phyloP scores from a whole-genome alignment of 2,113 vertebrate genomes.

The Cavia porcellus region DNA sequence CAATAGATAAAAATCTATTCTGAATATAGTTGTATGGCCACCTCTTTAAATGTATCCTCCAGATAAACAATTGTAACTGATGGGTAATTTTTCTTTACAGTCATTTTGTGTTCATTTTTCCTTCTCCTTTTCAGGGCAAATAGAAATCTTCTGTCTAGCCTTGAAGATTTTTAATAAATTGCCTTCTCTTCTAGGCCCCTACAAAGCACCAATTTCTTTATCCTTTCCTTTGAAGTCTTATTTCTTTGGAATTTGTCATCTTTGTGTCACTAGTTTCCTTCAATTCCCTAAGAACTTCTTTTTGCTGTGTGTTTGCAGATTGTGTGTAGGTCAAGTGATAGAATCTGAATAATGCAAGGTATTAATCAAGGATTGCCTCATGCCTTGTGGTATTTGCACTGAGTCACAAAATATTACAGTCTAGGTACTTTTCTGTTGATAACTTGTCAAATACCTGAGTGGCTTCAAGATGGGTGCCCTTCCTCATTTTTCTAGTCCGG shows the following conservation, averaged over 20 bases:
- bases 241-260: conserved; percentile 39
- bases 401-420: conserved; percentile 49
- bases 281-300: conserved; percentile 36
- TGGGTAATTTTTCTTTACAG: conserved; percentile 53
- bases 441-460: conserved; percentile 65
- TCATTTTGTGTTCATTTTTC: conserved; percentile 54
- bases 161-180: conserved; percentile 65
- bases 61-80: conserved; percentile 52
- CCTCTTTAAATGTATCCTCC: conserved; percentile 51
- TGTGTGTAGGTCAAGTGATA: neutral
- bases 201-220: conserved; percentile 15
- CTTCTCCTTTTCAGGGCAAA: neutral
- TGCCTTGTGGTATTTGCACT: conserved; percentile 8
- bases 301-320: conserved; percentile 13
- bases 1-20: conserved; percentile 55
- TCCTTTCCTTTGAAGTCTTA: conserved; percentile 24
- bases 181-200: neutral
- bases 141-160: neutral
- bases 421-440: conserved; percentile 36
- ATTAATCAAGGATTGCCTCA: neutral
- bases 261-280: conserved; percentile 40
- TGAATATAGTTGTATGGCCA: conserved; percentile 42
- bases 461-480: neutral
- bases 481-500: conserved; percentile 45
- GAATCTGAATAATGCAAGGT: conserved; percentile 15